phyloP scores from a whole-genome alignment of 2,797 vertebrate species.

The Anguilla obscura region DNA sequence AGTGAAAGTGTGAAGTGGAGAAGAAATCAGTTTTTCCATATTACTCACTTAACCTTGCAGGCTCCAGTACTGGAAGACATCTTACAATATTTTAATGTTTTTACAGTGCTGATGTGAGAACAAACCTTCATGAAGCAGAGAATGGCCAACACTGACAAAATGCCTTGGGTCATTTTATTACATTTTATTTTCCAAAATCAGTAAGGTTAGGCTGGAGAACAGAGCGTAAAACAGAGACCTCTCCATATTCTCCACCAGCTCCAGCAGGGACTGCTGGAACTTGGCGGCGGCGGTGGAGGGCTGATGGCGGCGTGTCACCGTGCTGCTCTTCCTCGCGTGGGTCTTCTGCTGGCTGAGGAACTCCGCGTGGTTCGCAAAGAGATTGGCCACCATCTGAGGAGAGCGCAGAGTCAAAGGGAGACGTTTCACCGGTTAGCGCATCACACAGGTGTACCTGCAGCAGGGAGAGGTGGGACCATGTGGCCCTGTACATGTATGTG shows the following conservation, averaged over 20 bases:
- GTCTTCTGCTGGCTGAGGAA: conserved; percentile 77
- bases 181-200: not conserved
- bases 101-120: too few relatives aligned
- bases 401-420: not conserved
- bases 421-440: not conserved
- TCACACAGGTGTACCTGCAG: not conserved
- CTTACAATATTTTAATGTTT: not conserved
- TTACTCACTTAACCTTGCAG: not conserved
- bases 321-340: conserved; percentile 74
- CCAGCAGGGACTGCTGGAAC: conserved; percentile 93
- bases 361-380: conserved; percentile 87
- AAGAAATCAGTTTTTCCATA: not conserved
- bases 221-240: conserved; percentile 66
- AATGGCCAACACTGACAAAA: not conserved
- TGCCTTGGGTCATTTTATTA: not conserved
- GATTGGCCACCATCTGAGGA: conserved; percentile 85
- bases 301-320: conserved; percentile 79
- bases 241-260: conserved; percentile 93
- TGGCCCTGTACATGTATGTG: not conserved
- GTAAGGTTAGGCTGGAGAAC: too few relatives aligned
- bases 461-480: not conserved
- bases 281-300: conserved; percentile 88
- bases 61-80: not conserved
- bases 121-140: not conserved
- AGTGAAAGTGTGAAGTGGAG: not conserved